These are phyloP conservation scores for Nowickia ferox DNA, from an alignment of 2,888 invertebrate genomes.

Conservation along the genomic window DNA sequence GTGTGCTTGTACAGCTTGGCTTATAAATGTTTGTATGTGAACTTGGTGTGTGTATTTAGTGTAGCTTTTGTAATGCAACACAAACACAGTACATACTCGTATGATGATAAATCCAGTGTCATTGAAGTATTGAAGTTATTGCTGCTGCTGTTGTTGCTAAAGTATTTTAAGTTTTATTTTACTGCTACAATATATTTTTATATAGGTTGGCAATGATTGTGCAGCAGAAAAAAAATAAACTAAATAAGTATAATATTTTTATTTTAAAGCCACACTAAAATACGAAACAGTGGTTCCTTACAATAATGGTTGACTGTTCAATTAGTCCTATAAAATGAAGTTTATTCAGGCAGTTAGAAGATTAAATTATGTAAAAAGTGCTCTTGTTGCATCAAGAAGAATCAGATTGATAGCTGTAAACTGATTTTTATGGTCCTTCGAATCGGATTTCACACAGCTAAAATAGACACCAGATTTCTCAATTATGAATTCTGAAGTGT, in stretches of 20 bases:
- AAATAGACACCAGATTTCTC: too few relatives aligned
- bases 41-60: conserved; percentile 9
- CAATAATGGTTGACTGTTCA: conserved; percentile 6
- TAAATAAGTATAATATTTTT: not conserved
- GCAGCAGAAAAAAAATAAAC: not conserved
- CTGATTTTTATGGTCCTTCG: too few relatives aligned
- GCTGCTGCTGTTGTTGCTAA: conserved; percentile 20
- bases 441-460: too few relatives aligned
- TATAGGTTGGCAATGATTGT: conserved; percentile 24
- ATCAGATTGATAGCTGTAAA: too few relatives aligned
- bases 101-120: conserved; percentile 39
- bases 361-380: not conserved
- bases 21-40: not conserved
- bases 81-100: not conserved
- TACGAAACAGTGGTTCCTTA: conserved; percentile 13
- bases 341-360: too few relatives aligned
- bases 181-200: conserved; percentile 22
- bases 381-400: not conserved
- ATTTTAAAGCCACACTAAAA: conserved; percentile 25
- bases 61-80: conserved; percentile 34
- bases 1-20: not conserved
- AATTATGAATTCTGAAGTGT: too few relatives aligned
- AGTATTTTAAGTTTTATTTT: conserved; percentile 43
- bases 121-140: conserved; percentile 44
- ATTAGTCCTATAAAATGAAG: not conserved